Percentiles rank a stretch among this genome's conserved stretches.
Conservation (phyloP, 2,888 invertebrate genomes). For the Cepaea hortensis region DNA sequence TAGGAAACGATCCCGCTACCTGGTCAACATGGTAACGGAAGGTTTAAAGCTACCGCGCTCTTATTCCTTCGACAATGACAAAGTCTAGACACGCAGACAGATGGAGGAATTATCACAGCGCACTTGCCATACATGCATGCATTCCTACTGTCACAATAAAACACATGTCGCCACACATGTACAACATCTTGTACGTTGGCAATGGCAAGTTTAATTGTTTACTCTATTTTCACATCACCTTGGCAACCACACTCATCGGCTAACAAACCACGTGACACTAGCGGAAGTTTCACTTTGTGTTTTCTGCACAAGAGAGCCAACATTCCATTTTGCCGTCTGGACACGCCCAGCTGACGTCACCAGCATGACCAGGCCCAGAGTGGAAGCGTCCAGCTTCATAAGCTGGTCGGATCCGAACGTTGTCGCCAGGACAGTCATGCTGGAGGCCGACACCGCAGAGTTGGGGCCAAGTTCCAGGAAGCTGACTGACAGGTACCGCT, state of each 20-base stretch:
- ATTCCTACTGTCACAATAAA: too few relatives aligned
- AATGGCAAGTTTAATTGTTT: neutral
- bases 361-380: slow-evolving; percentile 14
- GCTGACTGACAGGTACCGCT: slow-evolving; percentile 6
- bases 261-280: slow-evolving; percentile 30
- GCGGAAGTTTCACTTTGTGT: neutral
- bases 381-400: slow-evolving; percentile 5
- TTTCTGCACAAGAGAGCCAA: neutral
- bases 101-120: too few relatives aligned
- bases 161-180: too few relatives aligned
- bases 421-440: slow-evolving; percentile 30
- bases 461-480: neutral
- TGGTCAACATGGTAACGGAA: too few relatives aligned
- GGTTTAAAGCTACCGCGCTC: too few relatives aligned
- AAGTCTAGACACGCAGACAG: too few relatives aligned
- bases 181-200: too few relatives aligned
- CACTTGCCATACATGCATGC: too few relatives aligned
- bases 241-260: neutral
- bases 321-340: slow-evolving; percentile 22
- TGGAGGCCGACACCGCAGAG: slow-evolving; percentile 18
- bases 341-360: slow-evolving; percentile 18
- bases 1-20: too few relatives aligned
- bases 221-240: neutral
- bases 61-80: too few relatives aligned
- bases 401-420: neutral